These are phyloP conservation scores for Parauchenoglanis ngamensis DNA, from an alignment of 2,797 vertebrate species.

Conservation along the genomic window DNA sequence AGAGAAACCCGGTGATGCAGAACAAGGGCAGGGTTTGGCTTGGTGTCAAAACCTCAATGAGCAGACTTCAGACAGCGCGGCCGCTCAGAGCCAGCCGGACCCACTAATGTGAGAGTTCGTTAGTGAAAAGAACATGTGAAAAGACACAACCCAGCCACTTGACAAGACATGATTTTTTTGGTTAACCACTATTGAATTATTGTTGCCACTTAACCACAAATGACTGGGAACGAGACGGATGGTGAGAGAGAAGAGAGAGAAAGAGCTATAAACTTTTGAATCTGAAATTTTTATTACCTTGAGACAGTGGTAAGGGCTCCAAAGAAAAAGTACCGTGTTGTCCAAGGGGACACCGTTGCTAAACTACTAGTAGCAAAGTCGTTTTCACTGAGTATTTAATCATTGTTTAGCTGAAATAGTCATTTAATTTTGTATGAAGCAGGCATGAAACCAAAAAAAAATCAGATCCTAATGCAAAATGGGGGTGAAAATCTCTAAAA, in stretches of 20 bases:
- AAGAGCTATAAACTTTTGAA: conserved; percentile 48
- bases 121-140: conserved; percentile 18
- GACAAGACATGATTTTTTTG: conserved; percentile 48
- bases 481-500: neutral
- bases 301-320: conserved; percentile 3
- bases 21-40: conserved; percentile 51
- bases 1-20: conserved; percentile 42
- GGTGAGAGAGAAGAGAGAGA: conserved; percentile 60
- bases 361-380: neutral
- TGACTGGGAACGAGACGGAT: conserved; percentile 31
- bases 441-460: neutral
- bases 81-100: conserved; percentile 20
- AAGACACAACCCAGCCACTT: conserved; percentile 33
- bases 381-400: conserved; percentile 1
- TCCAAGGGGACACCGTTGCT: neutral
- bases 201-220: conserved; percentile 42
- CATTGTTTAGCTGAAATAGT: neutral
- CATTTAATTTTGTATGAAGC: neutral
- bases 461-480: neutral
- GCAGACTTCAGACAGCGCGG: conserved; percentile 37
- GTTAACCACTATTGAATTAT: conserved; percentile 51
- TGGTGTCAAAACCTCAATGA: conserved; percentile 43
- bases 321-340: neutral
- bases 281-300: conserved; percentile 25
- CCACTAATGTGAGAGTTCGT: conserved; percentile 26